These are phyloP conservation scores for Coilia nasus DNA, from an alignment of 2,797 vertebrate species.

Conservation along the genomic window DNA sequence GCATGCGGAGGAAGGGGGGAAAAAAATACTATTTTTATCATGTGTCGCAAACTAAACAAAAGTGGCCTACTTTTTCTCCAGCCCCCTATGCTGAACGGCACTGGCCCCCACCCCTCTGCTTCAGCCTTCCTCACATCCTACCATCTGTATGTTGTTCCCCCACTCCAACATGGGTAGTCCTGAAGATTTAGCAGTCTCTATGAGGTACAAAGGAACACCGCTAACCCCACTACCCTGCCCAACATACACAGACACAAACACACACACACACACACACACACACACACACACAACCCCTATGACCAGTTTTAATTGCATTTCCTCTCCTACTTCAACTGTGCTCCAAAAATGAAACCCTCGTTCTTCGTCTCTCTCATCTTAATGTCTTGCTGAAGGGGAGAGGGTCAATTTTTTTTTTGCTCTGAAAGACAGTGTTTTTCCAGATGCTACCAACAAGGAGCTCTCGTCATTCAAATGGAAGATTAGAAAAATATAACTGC, in stretches of 20 bases:
- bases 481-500: conserved; percentile 23
- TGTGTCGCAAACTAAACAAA: conserved; percentile 55
- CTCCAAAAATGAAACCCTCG: neutral
- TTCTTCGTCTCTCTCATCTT: conserved; percentile 29
- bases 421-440: conserved; percentile 41
- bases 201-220: conserved; percentile 52
- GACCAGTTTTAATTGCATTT: conserved; percentile 26
- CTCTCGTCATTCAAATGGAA: conserved; percentile 46
- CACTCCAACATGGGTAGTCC: conserved; percentile 44
- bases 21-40: conserved; percentile 53
- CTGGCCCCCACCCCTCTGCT: conserved; percentile 15
- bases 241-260: neutral
- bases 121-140: conserved; percentile 33
- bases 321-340: conserved; percentile 34
- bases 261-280: conserved; percentile 19
- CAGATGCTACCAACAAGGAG: conserved; percentile 27
- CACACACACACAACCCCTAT: conserved; percentile 2
- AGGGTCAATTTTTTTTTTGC: conserved; percentile 34
- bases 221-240: neutral
- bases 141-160: conserved; percentile 25
- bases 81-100: conserved; percentile 28
- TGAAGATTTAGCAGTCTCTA: conserved; percentile 52
- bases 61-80: conserved; percentile 58
- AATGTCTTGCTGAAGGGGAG: conserved; percentile 42
- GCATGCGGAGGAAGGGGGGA: conserved; percentile 3